Evolutionary conservation across 35 echinoderm and acorn worm species (phyloP).

Genomic region (Chiridota heheva): DNA sequence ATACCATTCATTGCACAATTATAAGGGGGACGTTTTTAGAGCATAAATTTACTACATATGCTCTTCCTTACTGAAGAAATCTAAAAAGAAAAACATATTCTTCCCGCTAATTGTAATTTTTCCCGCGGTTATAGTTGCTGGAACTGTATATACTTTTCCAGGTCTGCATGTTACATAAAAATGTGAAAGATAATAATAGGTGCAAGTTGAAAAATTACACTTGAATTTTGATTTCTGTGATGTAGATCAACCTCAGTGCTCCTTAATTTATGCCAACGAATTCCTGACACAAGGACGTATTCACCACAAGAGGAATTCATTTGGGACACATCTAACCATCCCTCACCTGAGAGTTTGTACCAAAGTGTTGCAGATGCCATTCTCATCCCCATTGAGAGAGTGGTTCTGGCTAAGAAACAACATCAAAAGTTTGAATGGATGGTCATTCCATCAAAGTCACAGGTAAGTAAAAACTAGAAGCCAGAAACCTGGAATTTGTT

Average conservation of each 20-base stretch:
- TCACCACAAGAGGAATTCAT: slow-evolving; percentile 64
- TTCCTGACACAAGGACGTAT: slow-evolving; percentile 58
- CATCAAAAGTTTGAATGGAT: slow-evolving; percentile 79
- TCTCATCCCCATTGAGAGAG: slow-evolving; percentile 59
- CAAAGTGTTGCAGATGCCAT: slow-evolving; percentile 59
- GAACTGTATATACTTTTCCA: too few species aligned
- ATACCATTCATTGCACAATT: too few species aligned
- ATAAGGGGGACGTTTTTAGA: too few species aligned
- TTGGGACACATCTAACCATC: slow-evolving; percentile 65
- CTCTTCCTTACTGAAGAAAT: too few species aligned
- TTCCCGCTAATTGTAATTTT: too few species aligned
- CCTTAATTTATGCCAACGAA: slow-evolving; percentile 63
- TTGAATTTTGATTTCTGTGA: neutral
- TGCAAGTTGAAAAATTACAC: neutral
- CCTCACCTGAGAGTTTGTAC: slow-evolving; percentile 50
- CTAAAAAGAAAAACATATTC: too few species aligned
- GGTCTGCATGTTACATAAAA: too few species aligned
- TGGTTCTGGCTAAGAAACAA: slow-evolving; percentile 75
- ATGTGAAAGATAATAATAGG: too few species aligned
- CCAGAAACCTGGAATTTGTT: neutral
- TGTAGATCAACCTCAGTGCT: slow-evolving; percentile 59
- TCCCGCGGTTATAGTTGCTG: too few species aligned
- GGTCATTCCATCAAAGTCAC: slow-evolving; percentile 29
- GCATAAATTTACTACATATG: too few species aligned
- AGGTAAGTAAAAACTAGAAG: slow-evolving; percentile 41